Base-by-base conservation (phyloP, 2,797 vertebrate species). In the Monodelphis domestica region DNA sequence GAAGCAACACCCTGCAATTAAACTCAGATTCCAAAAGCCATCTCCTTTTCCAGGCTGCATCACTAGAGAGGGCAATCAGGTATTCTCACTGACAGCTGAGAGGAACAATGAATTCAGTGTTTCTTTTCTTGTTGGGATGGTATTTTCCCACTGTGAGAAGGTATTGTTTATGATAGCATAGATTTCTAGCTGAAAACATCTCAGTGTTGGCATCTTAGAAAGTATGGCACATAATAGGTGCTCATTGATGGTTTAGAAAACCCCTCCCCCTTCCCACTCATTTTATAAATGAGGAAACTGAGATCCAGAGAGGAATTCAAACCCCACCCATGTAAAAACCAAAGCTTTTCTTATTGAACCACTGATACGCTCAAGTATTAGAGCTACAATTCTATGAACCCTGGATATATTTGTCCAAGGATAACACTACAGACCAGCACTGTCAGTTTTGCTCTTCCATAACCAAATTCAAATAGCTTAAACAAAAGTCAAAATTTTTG, bases 401-500 rank as follows among this genome's bases (percentile, higher is more conserved):
- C 45, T 92, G 24, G 29, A 59, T 89, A 88, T 92, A 78, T 90
- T 92, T 55, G n/a, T 38, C 21, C 38, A 50, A 11, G 38, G 24
- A 84, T 84, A 50, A 26, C 24, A 24, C n/a, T n/a, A 84, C 24
- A 84, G 21, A 45, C 38, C 50, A 70, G 45, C 38, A 50, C 38
- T n/a, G n/a, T n/a, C 89, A 56, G 12, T 89, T 95, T 88, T 87
- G 12, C 93, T 95, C 6, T 94, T 30, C n/a, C n/a, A 78, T 84
- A 84, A 84, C 38, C 24, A 84, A 84, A 84, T 84, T 45, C 70
- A 50, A 45, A 84, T 84, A 4, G 3, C 38, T 50, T 21, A 50
- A 84, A 50, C 38, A 15, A 7, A 84, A 84, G 10, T 84, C n/a
- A 84, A 84, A 84, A 50, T 50, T 84, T 26, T 84, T 84, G 1